Evolutionary conservation across 2,888 invertebrate species (phyloP).

Genomic region (Holacanthella duospinosa): DNA sequence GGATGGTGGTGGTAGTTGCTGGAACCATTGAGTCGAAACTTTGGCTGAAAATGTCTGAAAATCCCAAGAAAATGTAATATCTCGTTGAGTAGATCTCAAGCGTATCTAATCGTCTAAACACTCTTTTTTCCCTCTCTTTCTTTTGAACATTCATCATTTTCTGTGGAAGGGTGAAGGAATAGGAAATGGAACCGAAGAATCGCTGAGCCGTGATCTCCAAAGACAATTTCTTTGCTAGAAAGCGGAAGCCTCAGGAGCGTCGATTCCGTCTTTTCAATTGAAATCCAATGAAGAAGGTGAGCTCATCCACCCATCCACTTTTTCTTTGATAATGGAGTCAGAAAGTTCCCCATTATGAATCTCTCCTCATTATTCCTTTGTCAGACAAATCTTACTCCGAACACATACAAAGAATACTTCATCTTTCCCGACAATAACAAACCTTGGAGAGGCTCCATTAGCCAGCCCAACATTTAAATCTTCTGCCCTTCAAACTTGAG

Average conservation of each 20-base stretch:
- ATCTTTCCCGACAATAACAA: not conserved
- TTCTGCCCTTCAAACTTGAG: too few species aligned
- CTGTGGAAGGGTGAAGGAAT: not conserved
- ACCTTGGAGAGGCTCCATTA: not conserved
- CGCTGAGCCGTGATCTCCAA: not conserved
- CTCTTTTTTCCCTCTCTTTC: not conserved
- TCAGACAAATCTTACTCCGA: not conserved
- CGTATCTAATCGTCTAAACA: slow-evolving; percentile 6
- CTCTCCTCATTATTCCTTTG: not conserved
- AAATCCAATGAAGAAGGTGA: slow-evolving; percentile 5
- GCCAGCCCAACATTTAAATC: too few species aligned
- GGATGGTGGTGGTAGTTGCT: too few species aligned
- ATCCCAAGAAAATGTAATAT: not conserved
- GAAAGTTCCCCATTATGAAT: not conserved
- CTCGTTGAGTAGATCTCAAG: not conserved
- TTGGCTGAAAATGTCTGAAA: not conserved
- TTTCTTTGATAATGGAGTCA: not conserved
- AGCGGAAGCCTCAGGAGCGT: not conserved
- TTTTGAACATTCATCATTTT: slow-evolving; percentile 4
- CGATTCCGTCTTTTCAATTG: not conserved
- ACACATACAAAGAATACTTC: not conserved
- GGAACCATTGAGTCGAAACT: not conserved
- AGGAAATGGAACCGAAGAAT: not conserved
- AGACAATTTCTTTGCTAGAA: not conserved
- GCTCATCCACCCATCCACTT: not conserved